phyloP scores from a whole-genome alignment of 2,888 invertebrate genomes.

The Epicampocera succincta region DNA sequence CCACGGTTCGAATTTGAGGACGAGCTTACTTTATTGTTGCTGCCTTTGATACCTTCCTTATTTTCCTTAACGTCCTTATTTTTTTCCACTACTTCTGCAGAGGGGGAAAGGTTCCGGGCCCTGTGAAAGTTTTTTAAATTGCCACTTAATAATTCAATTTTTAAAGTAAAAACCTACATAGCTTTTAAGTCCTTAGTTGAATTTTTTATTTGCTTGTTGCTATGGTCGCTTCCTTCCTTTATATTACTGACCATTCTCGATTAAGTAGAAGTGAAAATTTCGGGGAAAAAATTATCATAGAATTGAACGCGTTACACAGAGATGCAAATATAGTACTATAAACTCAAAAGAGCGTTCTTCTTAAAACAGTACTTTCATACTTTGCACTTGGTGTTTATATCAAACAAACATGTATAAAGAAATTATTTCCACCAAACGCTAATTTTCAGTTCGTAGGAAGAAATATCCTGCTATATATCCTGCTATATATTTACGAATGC shows the following conservation, averaged over 20 bases:
- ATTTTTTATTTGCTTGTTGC: not conserved
- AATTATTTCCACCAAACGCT: no score
- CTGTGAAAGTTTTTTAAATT: constrained; percentile 79
- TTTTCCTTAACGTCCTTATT: constrained; percentile 86
- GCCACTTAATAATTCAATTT: not conserved
- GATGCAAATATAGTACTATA: not conserved
- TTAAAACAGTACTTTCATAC: no score
- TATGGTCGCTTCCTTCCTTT: not conserved
- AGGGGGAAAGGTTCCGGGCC: constrained; percentile 89
- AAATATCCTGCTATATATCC: no score
- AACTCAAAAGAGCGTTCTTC: no score
- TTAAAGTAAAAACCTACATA: constrained; percentile 38
- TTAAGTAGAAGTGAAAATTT: no score
- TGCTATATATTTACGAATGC: no score
- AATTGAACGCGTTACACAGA: constrained; percentile 45
- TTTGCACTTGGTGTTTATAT: no score
- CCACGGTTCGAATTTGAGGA: constrained; percentile 75
- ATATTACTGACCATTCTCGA: constrained; percentile 1
- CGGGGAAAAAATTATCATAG: constrained; percentile 11
- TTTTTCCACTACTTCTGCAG: constrained; percentile 85
- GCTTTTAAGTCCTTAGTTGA: not conserved
- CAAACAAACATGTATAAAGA: no score
- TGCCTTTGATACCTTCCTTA: constrained; percentile 76
- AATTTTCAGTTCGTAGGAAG: no score
- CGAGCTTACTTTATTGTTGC: constrained; percentile 70